Evolutionary conservation across 2,113 vertebrate species (phyloP).

Genomic region (Ascaphus truei): DNA sequence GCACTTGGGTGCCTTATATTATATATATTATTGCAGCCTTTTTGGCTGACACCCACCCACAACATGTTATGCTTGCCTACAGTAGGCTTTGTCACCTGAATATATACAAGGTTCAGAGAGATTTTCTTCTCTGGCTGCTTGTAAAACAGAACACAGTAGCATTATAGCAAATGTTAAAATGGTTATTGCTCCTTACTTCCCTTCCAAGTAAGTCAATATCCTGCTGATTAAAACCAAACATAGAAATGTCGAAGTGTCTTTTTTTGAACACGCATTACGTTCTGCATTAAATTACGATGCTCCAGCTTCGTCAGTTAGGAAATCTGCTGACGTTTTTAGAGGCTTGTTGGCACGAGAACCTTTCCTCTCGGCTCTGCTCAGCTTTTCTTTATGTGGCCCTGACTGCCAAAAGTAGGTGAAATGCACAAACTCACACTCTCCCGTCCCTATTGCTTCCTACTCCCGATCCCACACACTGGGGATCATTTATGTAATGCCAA

Average conservation of each 20-base stretch:
- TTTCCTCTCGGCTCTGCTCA: conserved; percentile 16
- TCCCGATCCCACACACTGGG: conserved; percentile 10
- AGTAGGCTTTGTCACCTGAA: conserved; percentile 13
- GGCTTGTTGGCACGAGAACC: not conserved
- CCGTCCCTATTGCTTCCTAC: not conserved
- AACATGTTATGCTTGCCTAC: not conserved
- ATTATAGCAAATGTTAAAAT: not conserved
- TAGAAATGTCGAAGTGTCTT: not conserved
- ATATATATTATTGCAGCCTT: conserved; percentile 6
- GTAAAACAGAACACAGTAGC: conserved; percentile 10
- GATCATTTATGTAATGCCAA: conserved; percentile 28
- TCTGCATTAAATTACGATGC: conserved; percentile 26
- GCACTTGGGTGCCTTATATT: too few relatives aligned
- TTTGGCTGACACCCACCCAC: conserved; percentile 24
- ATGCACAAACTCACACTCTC: conserved; percentile 6
- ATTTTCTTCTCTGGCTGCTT: not conserved
- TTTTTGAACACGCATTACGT: conserved; percentile 4
- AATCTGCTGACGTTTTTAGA: conserved; percentile 16
- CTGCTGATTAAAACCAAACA: conserved; percentile 24
- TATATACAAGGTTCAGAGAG: conserved; percentile 13
- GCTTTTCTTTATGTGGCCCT: not conserved
- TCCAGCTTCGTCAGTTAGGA: not conserved
- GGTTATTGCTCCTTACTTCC: not conserved
- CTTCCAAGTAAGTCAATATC: conserved; percentile 27
- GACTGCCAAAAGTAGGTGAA: conserved; percentile 23